Evolutionary conservation across 2,888 invertebrate species (phyloP).

Genomic region (Apodemia mormo): DNA sequence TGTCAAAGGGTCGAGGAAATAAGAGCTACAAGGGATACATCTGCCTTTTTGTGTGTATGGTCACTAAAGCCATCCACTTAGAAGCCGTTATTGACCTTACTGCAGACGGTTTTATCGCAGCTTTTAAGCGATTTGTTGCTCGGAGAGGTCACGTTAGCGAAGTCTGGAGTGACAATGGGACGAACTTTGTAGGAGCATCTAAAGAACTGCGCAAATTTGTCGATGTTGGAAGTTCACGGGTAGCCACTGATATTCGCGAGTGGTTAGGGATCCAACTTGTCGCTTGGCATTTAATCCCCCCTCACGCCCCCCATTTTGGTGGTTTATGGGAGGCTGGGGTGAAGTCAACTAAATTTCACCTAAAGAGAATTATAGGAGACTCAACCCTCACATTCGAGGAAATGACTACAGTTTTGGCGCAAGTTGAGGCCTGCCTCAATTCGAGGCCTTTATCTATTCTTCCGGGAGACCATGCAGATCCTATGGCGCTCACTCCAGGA

Average conservation of each 20-base stretch:
- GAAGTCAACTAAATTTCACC: slow-evolving; percentile 29
- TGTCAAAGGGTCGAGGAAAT: background rate
- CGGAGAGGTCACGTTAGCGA: no score
- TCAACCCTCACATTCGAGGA: slow-evolving; percentile 33
- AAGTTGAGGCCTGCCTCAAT: slow-evolving; percentile 37
- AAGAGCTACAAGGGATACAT: background rate
- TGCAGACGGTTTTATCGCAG: no score
- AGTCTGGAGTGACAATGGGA: no score
- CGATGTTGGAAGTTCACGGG: background rate
- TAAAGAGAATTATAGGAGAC: slow-evolving; percentile 26
- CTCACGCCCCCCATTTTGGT: slow-evolving; percentile 36
- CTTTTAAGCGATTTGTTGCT: no score
- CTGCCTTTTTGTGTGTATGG: background rate
- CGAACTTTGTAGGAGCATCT: no score
- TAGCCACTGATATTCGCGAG: slow-evolving; percentile 22
- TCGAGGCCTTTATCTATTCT: slow-evolving; percentile 28
- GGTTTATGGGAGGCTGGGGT: slow-evolving; percentile 40
- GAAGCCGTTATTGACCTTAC: slow-evolving; percentile 20
- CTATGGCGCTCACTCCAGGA: no score
- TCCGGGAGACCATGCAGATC: no score
- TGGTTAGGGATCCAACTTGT: no score
- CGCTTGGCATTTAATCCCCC: background rate
- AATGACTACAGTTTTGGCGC: slow-evolving; percentile 29
- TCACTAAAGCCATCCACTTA: slow-evolving; percentile 19
- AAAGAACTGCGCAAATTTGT: no score